phyloP scores from a whole-genome alignment of 2,113 vertebrate genomes.

The Tychaedon coryphoeus region DNA sequence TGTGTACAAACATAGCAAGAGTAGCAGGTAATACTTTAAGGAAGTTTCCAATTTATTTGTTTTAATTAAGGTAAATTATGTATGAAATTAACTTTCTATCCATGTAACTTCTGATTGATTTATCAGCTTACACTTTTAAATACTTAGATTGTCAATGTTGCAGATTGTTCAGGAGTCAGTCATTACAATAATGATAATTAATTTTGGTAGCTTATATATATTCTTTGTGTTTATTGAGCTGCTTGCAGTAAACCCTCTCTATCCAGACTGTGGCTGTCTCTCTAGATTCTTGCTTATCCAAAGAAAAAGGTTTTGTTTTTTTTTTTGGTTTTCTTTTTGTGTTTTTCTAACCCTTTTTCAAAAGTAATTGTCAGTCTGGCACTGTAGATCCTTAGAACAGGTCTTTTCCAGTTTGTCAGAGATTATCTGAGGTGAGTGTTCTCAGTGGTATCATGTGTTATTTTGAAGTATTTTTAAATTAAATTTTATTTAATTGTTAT shows the following conservation, averaged over 20 bases:
- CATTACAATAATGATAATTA: neutral
- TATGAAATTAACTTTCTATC: neutral
- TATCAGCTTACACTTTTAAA: neutral
- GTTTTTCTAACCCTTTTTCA: neutral
- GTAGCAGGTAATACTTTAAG: neutral
- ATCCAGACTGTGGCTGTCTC: neutral
- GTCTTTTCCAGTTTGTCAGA: neutral
- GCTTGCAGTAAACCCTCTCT: neutral
- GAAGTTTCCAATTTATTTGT: neutral
- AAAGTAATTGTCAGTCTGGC: neutral
- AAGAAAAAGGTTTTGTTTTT: neutral
- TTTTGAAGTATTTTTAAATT: neutral
- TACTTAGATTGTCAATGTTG: neutral
- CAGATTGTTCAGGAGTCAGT: neutral
- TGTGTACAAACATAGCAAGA: neutral
- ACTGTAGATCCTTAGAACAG: neutral
- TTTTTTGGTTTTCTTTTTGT: neutral
- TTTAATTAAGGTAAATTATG: neutral
- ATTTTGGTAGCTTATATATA: neutral
- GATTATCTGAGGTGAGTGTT: neutral
- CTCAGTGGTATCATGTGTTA: neutral
- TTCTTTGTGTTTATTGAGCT: neutral
- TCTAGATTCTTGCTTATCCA: neutral
- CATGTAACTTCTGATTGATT: neutral
- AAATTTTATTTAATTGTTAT: neutral